A percentile compares a stretch with the other conserved stretches of the same genome.
Conservation (phyloP, 2,113 vertebrate genomes). For the human (Homo sapiens) region GRCh38 chr5:164657501-164658000, state of each 20-base stretch:
- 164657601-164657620: neutral
- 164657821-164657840: neutral
- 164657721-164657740: neutral
- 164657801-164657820: neutral
- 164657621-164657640: neutral
- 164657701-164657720: neutral
- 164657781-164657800: neutral
- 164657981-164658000: neutral
- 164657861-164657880: neutral
- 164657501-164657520: neutral
- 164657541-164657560: neutral
- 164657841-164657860: neutral
- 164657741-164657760: neutral
- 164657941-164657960: neutral
- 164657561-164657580: neutral
- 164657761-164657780: neutral
- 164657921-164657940: neutral
- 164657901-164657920: neutral
- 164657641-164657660: neutral
- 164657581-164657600: neutral
- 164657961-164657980: neutral
- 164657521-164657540: neutral
- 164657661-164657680: neutral
- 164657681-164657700: accelerated
- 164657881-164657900: neutral